Base-by-base conservation (phyloP, 2,888 invertebrate genomes). In the Hirtodrosophila confusa region DNA sequence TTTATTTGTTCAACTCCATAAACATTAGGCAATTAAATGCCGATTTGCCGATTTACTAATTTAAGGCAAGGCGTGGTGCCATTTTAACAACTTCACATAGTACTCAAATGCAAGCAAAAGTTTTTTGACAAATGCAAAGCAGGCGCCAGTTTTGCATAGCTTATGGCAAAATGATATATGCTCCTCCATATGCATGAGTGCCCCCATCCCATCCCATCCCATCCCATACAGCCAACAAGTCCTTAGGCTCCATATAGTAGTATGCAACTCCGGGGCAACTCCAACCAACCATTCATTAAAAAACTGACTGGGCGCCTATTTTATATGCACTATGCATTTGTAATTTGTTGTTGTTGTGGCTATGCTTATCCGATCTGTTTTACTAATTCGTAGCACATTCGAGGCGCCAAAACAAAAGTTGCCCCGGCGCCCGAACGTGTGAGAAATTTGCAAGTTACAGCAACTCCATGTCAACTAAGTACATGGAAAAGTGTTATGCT, bases 291-390 rank as follows among this genome's bases (percentile, higher is more conserved):
- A 86, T 82, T 86, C 82, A 86, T 86, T 82, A 84, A 80, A 73
- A 58, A 83, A 67, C 69, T 61, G 70, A 80, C 78, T 57, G 68
- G 57, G 47, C 69, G 80, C 80, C 86, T 83, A 55, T 62, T 80
- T 70, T 36, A 68, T 74, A 80, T 80, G 80, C 80, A 68, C 48
- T 51, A 67, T 43, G 86, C 80, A 77, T 31, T 73, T 72, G 64
- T 64, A 53, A 45, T 43, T 49, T 27, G 12, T 41, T 29, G 45
- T 45, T 64, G 58, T 61, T 10, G 40, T 55, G 55, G 51, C 58
- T 61, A 55, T 75, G 78, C 86, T 89, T 89, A 89, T 89, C 82
- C 89, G 89, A 89, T 89, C 90, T 86, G 75, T 84, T 86, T 89
- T 80, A 84, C 80, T 86, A 88, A 89, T 89, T 84, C 76, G 84